Evolutionary conservation across 2,113 vertebrate species (phyloP).

Genomic region (Microcebus jonahi): DNA sequence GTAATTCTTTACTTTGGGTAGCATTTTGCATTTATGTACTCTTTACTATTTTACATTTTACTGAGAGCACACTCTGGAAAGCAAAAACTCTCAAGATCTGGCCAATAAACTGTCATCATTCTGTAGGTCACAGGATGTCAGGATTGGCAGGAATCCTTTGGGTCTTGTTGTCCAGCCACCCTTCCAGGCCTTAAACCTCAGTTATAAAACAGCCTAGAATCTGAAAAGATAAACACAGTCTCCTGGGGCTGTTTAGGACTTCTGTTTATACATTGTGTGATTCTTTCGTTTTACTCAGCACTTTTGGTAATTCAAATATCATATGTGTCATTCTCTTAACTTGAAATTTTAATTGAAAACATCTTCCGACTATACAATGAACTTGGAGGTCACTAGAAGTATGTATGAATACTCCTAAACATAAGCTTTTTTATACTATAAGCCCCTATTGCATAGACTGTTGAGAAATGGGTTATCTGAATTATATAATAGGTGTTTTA

Average conservation of each 20-base stretch:
- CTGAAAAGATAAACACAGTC: background rate
- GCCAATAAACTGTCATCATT: background rate
- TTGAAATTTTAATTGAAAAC: slow-evolving; percentile 23
- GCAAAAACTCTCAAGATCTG: background rate
- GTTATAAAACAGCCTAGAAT: background rate
- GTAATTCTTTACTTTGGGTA: background rate
- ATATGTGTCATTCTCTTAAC: slow-evolving; percentile 5
- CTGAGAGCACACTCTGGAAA: background rate
- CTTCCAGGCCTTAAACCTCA: background rate
- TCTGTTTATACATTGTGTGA: background rate
- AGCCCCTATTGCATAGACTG: background rate
- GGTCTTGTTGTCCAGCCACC: background rate
- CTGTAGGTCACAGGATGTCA: background rate
- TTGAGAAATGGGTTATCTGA: background rate
- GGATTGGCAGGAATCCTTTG: background rate
- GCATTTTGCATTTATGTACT: background rate
- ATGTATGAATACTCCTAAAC: background rate
- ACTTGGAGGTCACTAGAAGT: background rate
- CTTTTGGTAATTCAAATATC: background rate
- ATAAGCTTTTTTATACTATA: background rate
- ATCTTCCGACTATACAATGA: slow-evolving; percentile 5
- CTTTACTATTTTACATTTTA: slow-evolving; percentile 27
- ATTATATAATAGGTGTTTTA: background rate
- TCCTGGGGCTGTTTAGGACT: background rate
- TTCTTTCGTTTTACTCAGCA: background rate